A percentile compares a stretch with the other conserved stretches of the same genome.
Conservation (phyloP, 1,140 invertebrate genomes). For the Zaprionus lachaisei region DNA sequence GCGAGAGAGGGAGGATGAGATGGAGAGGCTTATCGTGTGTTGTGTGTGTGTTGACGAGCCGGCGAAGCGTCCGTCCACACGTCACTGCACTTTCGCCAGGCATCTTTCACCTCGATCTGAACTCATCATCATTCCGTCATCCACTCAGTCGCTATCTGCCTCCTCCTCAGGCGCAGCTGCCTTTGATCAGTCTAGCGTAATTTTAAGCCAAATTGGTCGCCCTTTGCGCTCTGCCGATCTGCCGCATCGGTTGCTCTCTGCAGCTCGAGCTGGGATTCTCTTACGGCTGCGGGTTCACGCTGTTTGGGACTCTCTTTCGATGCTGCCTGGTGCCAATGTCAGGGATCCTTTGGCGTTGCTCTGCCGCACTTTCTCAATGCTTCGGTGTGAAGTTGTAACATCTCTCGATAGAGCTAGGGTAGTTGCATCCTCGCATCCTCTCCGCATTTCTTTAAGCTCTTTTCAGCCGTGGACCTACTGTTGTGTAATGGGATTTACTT, state of each 20-base stretch:
- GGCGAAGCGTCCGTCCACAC: constrained; percentile 56
- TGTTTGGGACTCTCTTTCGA: constrained; percentile 7
- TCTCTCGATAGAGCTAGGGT: constrained; percentile 41
- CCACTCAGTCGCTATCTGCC: constrained; percentile 43
- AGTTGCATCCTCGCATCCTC: constrained; percentile 3
- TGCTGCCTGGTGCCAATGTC: constrained; percentile 68
- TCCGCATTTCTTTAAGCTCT: constrained; percentile 48
- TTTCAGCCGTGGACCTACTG: constrained; percentile 78
- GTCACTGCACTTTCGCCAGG: constrained; percentile 74
- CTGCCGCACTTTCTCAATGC: constrained; percentile 76
- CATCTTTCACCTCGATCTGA: constrained; percentile 8
- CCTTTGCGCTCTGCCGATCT: constrained; percentile 49
- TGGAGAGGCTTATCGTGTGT: constrained; percentile 64
- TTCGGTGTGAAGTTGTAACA: constrained; percentile 79
- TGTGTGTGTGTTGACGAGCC: constrained; percentile 29
- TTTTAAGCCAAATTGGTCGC: constrained; percentile 81
- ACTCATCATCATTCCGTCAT: constrained; percentile 19
- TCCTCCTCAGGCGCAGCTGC: constrained; percentile 60
- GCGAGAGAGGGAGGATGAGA: constrained; percentile 39
- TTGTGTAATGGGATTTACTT: constrained; percentile 72
- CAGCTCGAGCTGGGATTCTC: constrained; percentile 17
- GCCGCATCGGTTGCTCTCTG: constrained; percentile 15
- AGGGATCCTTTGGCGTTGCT: constrained; percentile 62
- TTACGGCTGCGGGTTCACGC: constrained; percentile 28
- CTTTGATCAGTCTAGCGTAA: constrained; percentile 81